Evolutionary conservation across 1,140 invertebrate genomes (phyloP).

Genomic region (Diorhabda carinulata): DNA sequence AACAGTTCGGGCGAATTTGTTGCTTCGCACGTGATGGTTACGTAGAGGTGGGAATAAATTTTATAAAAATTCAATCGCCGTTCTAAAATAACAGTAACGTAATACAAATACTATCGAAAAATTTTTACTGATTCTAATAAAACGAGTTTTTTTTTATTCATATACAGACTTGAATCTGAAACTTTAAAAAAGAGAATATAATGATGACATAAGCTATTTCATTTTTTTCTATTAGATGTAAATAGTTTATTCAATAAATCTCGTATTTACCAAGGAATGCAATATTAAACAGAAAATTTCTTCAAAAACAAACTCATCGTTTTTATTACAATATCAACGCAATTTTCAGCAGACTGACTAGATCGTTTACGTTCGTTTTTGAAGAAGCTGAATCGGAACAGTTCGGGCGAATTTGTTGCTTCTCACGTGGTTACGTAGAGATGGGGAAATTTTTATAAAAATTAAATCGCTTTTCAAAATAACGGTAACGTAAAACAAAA

Average conservation of each 20-base stretch:
- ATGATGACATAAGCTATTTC: not conserved
- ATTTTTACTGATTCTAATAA: too few species aligned
- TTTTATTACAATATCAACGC: slow-evolving; percentile 11
- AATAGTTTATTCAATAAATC: not conserved
- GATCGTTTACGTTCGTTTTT: slow-evolving; percentile 15
- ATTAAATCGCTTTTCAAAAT: too few species aligned
- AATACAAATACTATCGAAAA: too few species aligned
- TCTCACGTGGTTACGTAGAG: slow-evolving; percentile 10
- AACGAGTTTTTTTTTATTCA: too few species aligned
- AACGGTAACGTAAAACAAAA: too few species aligned
- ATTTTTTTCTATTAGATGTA: not conserved
- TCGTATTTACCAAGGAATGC: slow-evolving; percentile 23
- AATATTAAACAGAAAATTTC: slow-evolving; percentile 22
- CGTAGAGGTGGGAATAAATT: not conserved
- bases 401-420: slow-evolving; percentile 19
- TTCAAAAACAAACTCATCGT: slow-evolving; percentile 12
- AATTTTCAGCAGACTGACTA: slow-evolving; percentile 13
- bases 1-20: slow-evolving; percentile 15
- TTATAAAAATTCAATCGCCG: too few species aligned
- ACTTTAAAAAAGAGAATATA: not conserved
- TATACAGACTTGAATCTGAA: too few species aligned
- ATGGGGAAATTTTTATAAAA: not conserved
- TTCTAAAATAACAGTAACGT: too few species aligned
- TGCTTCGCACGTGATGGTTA: slow-evolving; percentile 15
- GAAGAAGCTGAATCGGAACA: slow-evolving; percentile 11